Evolutionary conservation across 2,797 vertebrate species (phyloP), one percentile per base, ranked within the genome.

Genomic region (Paratrypauchen microcephalus): DNA sequence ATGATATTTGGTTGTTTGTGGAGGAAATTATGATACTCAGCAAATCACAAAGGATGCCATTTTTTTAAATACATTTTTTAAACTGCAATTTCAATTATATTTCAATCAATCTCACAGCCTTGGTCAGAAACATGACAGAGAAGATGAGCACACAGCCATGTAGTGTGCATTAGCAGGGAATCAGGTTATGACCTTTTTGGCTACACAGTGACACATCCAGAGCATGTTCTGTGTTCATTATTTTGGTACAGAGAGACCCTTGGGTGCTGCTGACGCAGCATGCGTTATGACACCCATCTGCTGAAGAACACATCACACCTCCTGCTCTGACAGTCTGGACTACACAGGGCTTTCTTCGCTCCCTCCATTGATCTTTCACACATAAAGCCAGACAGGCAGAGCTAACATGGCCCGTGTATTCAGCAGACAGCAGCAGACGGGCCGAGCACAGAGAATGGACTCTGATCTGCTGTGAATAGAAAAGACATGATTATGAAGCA

Each of bases 341-440:
- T 23, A 59, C 61, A 71, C 28, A 73, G 65, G 82, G 78, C 66
- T 78, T 65, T 21, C 68, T 69, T 75, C 48, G 54, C 24, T 73
- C 59, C 63, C 73, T 47, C 32, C 73, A 78, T 58, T 81, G 72
- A 85, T 77, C 71, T 80, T 59, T 60, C 36, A 32, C 50, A 52
- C 19, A n/a, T 52, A 21, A 52, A 52, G 54, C 32, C 56, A 75
- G 78, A 77, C 68, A 64, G 52, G 66, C 23, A 72, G 55, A 58
- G 50, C 52, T 66, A 59, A 71, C 67, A 48, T 0, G 67, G 57
- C 66, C 71, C 70, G 71, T 66, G 59, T 47, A 73, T 78, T 18
- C 15, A 47, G 32, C 32, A 2, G 7, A 36, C 45, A 19, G 74
- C 82, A 74, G 68, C 30, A 78, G 64, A 75, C 16, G 24, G 56